Evolutionary conservation across 2,797 vertebrate species (phyloP), one percentile per base, ranked within the genome.

Genomic region (Danio aesculapii): DNA sequence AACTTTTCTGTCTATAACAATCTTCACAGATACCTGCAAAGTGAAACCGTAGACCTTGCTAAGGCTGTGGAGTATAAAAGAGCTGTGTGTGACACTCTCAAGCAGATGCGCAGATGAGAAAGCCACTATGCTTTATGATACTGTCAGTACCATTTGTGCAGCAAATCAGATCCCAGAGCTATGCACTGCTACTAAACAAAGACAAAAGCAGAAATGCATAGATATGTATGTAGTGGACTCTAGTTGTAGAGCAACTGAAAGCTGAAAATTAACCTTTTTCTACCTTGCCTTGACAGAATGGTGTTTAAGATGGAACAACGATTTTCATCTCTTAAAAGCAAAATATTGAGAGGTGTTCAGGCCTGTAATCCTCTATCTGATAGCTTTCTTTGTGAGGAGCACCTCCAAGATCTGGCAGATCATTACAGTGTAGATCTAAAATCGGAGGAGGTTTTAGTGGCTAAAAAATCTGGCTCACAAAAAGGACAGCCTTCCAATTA

Each of bases 291-390:
- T 71, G 73, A 77, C 73, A 77, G 82, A 43, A 81, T 77, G 74
- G 73, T 73, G 41, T 53, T n/a, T 79, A 17, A n/a, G n/a, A 80
- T 75, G 46, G 64, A 80, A 30, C 47, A 70, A 50, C 19, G 63
- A 41, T 84, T 84, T 78, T 81, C 68, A 78, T 81, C 74, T 77
- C 21, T 69, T 64, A 82, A 78, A 21, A 53, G 74, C 49, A 66
- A 68, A n/a, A 44, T 81, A 68, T 47, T 78, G 21, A 81, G 12
- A 72, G 79, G 77, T 63, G 64, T 80, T 70, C 70, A 73, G 67
- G 57, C 76, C 50, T 79, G 81, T 75, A 66, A 81, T 75, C 61
- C 61, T 19, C 61, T 17, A 55, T 75, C 71, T 43, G 19, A 61
- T 30, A 61, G 10, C 16, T 84, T 84, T 80, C 78, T 77, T 44